Evolutionary conservation across 1,140 invertebrate genomes (phyloP), one percentile per base, ranked within the genome.

Genomic region (Ooceraea biroi): DNA sequence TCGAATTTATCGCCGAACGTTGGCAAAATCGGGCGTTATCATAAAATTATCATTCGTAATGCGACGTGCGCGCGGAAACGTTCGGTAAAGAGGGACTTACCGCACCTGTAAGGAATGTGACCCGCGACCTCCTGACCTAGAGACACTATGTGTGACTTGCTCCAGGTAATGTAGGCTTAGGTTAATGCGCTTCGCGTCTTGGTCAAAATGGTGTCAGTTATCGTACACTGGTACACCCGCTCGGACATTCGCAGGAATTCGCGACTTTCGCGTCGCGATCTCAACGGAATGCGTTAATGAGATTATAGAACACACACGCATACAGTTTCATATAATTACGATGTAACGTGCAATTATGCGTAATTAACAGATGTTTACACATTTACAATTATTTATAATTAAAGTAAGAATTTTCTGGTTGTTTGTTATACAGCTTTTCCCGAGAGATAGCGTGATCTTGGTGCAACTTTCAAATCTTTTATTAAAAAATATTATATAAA

Each of bases 101-200:
- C 77, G 44, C 57, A 91, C 84, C 95, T 93, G 91, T 96, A 96
- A 19, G 96, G 96, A 74, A 97, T 95, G 92, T 96, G 96, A 85
- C 90, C 90, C 30, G 95, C 90, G 85, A 94, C 95, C 85, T 95
- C 94, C 78, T 96, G 95, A 85, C 95, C 95, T 84, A 97, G 90
- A 58, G 96, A 95, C 27, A 96, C 94, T 86, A 97, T 7, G 36
- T 36, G 36, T 96, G 65, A 96, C 96, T 94, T 96, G 96, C 91
- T 97, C 96, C 83, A 97, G 86, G 91, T 95, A 97, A 93, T 97
- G 96, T 19, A 97, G 92, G 55, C 96, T 96, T 69, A 96, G 91
- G 90, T 97, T 96, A 85, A 97, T 96, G 87, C 96, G 95, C 87
- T 96, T 95, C 7, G 96, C 96, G 93, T 97, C 96, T 19, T 93